Evolutionary conservation across 30 jellyfish, hydroid and myxozoan species (phyloP).

Genomic region (Mastigias papua): DNA sequence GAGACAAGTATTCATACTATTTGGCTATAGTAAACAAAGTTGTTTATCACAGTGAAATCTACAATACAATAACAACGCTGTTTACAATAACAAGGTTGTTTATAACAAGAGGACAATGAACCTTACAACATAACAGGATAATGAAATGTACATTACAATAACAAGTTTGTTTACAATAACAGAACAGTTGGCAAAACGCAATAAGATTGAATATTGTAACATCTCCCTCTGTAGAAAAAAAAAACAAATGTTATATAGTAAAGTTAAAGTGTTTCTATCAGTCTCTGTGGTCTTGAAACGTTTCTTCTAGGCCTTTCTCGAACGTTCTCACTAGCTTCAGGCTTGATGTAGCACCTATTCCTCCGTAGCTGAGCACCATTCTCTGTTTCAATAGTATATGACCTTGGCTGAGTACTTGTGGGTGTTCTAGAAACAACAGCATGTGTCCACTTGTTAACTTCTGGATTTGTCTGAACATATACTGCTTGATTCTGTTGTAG

Average conservation of each 20-base stretch:
- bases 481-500: conserved; percentile 16
- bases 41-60: background rate
- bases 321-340: conserved; percentile 6
- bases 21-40: background rate
- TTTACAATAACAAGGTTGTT: background rate
- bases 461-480: conserved; percentile 12
- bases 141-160: background rate
- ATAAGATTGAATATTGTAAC: background rate
- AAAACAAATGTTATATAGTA: no score
- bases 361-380: conserved; percentile 14
- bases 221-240: no score
- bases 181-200: background rate
- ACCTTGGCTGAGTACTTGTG: conserved; percentile 19
- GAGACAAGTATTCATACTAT: background rate
- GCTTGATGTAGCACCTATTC: conserved; percentile 17
- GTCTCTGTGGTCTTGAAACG: conserved; percentile 11
- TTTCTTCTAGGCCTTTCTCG: conserved; percentile 9
- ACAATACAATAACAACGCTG: background rate
- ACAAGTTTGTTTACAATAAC: background rate
- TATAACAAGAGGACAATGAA: background rate
- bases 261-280: conserved; percentile 7
- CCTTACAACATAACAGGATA: background rate
- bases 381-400: conserved; percentile 8
- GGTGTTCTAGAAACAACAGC: conserved; percentile 9
- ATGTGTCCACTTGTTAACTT: conserved; percentile 12